Conservation (phyloP, 2,888 invertebrate genomes). For the Noctua comes region DNA sequence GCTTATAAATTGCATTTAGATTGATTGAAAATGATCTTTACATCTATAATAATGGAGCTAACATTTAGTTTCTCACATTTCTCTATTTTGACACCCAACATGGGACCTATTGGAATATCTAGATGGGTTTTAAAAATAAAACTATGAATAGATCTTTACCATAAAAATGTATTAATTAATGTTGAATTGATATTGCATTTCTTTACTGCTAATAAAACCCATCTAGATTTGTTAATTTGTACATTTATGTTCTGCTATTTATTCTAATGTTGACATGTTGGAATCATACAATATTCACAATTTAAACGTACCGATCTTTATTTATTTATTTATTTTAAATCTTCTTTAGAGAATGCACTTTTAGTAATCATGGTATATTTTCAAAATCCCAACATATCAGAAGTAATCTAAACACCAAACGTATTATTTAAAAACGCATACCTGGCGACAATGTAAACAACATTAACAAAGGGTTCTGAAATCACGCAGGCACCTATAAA, state of each 20-base stretch:
- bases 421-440: slow-evolving; percentile 88
- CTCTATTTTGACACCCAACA: slow-evolving; percentile 62
- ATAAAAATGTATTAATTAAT: not conserved
- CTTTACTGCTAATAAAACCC: slow-evolving; percentile 43
- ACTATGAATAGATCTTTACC: too few relatives aligned
- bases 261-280: slow-evolving; percentile 68
- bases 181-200: not conserved
- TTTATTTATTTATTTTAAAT: not conserved
- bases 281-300: slow-evolving; percentile 47
- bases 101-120: slow-evolving; percentile 30
- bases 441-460: slow-evolving; percentile 91
- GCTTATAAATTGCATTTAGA: slow-evolving; percentile 41
- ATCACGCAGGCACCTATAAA: slow-evolving; percentile 90
- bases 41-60: slow-evolving; percentile 58
- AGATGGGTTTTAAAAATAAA: slow-evolving; percentile 30
- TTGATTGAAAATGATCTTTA: slow-evolving; percentile 43
- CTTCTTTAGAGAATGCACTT: not conserved
- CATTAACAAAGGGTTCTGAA: slow-evolving; percentile 89
- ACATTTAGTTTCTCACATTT: slow-evolving; percentile 55
- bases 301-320: not conserved
- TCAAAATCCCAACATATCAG: slow-evolving; percentile 71
- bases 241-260: slow-evolving; percentile 48
- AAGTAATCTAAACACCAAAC: slow-evolving; percentile 76
- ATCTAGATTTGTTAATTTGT: slow-evolving; percentile 27
- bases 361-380: not conserved